phyloP scores from a whole-genome alignment of 2,888 invertebrate genomes.

The Cecidostiba fungosa region DNA sequence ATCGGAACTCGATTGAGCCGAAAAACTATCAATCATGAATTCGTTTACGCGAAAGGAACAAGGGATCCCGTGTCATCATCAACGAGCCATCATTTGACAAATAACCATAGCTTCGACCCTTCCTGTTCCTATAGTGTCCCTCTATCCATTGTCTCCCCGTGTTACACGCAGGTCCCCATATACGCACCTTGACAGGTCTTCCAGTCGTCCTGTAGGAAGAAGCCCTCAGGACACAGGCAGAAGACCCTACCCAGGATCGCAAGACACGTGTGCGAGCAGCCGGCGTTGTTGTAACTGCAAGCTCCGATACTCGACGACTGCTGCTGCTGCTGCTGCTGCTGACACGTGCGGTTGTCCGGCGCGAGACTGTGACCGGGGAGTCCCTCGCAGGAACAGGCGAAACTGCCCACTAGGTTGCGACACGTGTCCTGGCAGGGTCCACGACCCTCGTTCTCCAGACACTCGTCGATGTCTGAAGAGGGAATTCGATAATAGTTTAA shows the following conservation, averaged over 20 bases:
- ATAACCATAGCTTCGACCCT: not conserved
- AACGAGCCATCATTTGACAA: not conserved
- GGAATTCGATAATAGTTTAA: not conserved
- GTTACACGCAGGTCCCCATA: not conserved
- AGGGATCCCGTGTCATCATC: not conserved
- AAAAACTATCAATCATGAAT: not conserved
- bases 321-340: constrained; percentile 66
- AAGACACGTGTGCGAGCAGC: constrained; percentile 84
- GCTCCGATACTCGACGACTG: constrained; percentile 70
- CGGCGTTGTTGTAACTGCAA: constrained; percentile 82
- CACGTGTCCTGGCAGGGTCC: constrained; percentile 86
- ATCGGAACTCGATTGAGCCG: not conserved
- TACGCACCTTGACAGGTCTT: constrained; percentile 77
- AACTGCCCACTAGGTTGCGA: constrained; percentile 83
- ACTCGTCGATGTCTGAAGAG: constrained; percentile 83
- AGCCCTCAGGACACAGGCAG: constrained; percentile 78
- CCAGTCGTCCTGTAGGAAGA: constrained; percentile 78
- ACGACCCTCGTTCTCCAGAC: constrained; percentile 83
- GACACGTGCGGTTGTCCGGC: constrained; percentile 83
- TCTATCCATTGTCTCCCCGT: not conserved
- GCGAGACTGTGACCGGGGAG: constrained; percentile 83
- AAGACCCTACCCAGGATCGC: constrained; percentile 82
- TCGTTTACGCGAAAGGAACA: not conserved
- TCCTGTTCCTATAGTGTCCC: not conserved
- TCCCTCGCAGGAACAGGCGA: constrained; percentile 83